A percentile compares a stretch with the other conserved stretches of the same genome.
These are phyloP conservation scores for Miltochrista miniata DNA, from an alignment of 2,888 invertebrate species.

Conservation along the genomic window DNA sequence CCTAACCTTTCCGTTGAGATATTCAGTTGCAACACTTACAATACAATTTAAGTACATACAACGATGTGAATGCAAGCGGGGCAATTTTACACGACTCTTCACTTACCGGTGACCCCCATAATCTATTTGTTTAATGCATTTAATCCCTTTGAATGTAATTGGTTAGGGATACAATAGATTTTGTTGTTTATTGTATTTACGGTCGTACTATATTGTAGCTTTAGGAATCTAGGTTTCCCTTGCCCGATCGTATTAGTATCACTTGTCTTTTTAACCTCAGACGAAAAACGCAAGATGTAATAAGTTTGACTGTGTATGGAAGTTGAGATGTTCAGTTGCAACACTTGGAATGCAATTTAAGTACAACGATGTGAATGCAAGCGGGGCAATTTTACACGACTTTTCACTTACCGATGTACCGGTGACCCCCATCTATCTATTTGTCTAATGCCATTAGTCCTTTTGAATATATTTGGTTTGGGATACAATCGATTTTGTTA, in stretches of 20 bases:
- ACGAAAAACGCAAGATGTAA: too few relatives aligned
- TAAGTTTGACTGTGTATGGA: too few relatives aligned
- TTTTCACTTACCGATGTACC: conserved; percentile 53
- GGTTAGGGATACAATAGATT: too few relatives aligned
- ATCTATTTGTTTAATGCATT: conserved; percentile 6
- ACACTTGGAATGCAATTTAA: conserved; percentile 37
- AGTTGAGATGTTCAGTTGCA: too few relatives aligned
- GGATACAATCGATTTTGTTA: too few relatives aligned
- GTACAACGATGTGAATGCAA: conserved; percentile 27
- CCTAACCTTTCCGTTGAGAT: conserved; percentile 55
- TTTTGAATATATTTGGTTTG: conserved; percentile 3
- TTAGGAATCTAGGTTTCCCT: too few relatives aligned
- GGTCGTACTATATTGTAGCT: too few relatives aligned
- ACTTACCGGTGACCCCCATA: conserved; percentile 46
- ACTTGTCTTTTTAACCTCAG: too few relatives aligned
- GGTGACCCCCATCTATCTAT: conserved; percentile 23
- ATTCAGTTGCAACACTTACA: conserved; percentile 49
- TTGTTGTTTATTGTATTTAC: too few relatives aligned
- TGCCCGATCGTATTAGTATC: too few relatives aligned
- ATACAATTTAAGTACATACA: conserved; percentile 24
- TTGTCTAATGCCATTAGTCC: conserved; percentile 4
- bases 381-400: conserved; percentile 52
- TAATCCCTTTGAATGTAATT: conserved; percentile 9
- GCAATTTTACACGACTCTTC: conserved; percentile 55
- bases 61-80: conserved; percentile 34